Percentiles rank a stretch among this genome's conserved stretches.
These are phyloP conservation scores for Trichonephila inaurata DNA, from an alignment of 1,140 invertebrate species.

Conservation along the genomic window DNA sequence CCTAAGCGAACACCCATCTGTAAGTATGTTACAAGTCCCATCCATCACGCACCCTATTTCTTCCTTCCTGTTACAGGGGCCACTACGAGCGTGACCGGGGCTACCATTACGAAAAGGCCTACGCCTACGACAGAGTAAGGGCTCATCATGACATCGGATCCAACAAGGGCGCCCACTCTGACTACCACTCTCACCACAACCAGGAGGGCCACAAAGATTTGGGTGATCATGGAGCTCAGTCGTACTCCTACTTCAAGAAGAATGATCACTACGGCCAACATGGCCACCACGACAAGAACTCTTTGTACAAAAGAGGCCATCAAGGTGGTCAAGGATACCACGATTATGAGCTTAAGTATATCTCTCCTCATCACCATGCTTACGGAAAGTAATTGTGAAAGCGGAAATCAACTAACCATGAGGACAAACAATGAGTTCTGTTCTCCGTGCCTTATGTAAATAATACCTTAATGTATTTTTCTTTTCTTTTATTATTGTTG, in stretches of 20 bases:
- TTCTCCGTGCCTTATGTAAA: neutral
- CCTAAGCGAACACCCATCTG: neutral
- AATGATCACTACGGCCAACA: constrained; percentile 51
- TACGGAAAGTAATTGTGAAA: constrained; percentile 49
- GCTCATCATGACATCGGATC: constrained; percentile 73
- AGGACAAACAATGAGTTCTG: constrained; percentile 7
- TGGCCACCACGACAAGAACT: constrained; percentile 58
- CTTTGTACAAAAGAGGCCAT: constrained; percentile 48
- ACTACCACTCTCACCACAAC: constrained; percentile 58
- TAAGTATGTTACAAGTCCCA: neutral
- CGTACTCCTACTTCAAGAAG: constrained; percentile 49
- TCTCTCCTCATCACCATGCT: constrained; percentile 40
- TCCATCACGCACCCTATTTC: neutral
- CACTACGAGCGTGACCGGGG: constrained; percentile 77
- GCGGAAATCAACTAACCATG: constrained; percentile 6
- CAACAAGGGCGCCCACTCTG: constrained; percentile 43
- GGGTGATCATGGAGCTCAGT: constrained; percentile 55
- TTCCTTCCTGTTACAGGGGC: constrained; percentile 33
- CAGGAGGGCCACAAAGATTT: constrained; percentile 65
- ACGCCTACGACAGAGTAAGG: constrained; percentile 78
- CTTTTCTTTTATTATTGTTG: neutral
- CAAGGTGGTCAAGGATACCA: constrained; percentile 65
- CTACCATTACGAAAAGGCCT: constrained; percentile 79
- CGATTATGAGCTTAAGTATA: constrained; percentile 45
- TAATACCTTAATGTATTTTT: neutral